These are phyloP conservation scores for Cephus cinctus DNA, from an alignment of 1,140 invertebrate genomes.

Conservation along the genomic window DNA sequence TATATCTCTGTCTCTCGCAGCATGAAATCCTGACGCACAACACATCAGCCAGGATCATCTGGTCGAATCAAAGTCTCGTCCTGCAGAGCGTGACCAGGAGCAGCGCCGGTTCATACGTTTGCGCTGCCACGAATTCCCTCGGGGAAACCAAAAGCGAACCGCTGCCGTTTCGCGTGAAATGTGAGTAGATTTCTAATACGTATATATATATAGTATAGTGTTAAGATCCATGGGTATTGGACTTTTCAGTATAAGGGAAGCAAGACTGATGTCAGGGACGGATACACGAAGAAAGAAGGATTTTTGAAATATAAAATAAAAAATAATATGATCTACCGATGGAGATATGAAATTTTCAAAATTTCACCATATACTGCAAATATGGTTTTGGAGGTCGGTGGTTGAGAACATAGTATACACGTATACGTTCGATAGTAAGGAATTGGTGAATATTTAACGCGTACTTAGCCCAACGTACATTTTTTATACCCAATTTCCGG, in stretches of 20 bases:
- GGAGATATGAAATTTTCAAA: no score
- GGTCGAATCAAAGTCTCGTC: constrained; percentile 66
- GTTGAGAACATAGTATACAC: no score
- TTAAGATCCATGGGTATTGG: no score
- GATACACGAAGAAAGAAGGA: no score
- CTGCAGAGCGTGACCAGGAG: constrained; percentile 63
- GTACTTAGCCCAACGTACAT: constrained; percentile 39
- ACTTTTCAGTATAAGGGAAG: no score
- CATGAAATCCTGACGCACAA: constrained; percentile 62
- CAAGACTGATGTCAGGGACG: no score
- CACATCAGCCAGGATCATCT: constrained; percentile 63
- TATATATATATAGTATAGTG: no score
- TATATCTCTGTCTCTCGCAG: constrained; percentile 51
- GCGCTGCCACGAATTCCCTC: constrained; percentile 61
- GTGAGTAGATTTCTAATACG: constrained; percentile 52
- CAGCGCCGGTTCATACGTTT: constrained; percentile 63
- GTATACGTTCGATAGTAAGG: no score
- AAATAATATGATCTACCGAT: no score
- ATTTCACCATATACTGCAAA: not conserved
- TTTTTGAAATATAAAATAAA: no score
- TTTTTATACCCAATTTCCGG: constrained; percentile 47
- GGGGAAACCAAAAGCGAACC: constrained; percentile 60
- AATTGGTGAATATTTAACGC: constrained; percentile 43
- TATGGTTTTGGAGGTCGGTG: no score
- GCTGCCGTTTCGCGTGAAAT: constrained; percentile 64